These are phyloP conservation scores for Trissolcus basalis DNA, from an alignment of 1,140 invertebrate species.

Conservation along the genomic window DNA sequence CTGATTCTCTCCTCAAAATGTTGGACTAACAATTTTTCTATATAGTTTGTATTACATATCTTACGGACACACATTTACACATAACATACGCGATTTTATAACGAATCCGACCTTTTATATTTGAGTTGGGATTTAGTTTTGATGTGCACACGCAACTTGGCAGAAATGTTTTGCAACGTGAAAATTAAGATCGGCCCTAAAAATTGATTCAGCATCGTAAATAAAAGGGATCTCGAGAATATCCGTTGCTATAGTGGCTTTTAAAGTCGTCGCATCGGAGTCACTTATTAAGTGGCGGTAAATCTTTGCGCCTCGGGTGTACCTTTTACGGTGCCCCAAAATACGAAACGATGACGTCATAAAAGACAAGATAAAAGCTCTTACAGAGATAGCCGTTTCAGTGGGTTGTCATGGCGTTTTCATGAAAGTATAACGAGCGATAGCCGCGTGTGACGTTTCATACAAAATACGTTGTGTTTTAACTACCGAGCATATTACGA, in stretches of 20 bases:
- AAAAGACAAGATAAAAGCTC: neutral
- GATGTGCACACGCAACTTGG: neutral
- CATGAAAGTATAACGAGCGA: neutral
- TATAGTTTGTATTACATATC: too few relatives aligned
- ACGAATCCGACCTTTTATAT: too few relatives aligned
- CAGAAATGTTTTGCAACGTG: conserved; percentile 11
- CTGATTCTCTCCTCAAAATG: too few relatives aligned
- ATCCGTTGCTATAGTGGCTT: conserved; percentile 17
- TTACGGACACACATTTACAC: too few relatives aligned
- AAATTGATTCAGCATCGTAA: conserved; percentile 11
- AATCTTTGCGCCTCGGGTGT: conserved; percentile 15
- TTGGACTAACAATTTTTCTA: too few relatives aligned
- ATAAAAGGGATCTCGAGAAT: conserved; percentile 11
- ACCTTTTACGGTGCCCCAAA: conserved; percentile 10
- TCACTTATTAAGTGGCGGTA: conserved; percentile 33
- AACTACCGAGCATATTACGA: too few relatives aligned
- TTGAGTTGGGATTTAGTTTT: too few relatives aligned
- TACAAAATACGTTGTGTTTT: neutral
- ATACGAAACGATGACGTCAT: conserved; percentile 10
- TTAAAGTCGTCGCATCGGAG: conserved; percentile 23
- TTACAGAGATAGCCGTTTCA: neutral
- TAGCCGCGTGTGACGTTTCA: neutral
- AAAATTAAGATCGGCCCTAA: conserved; percentile 18
- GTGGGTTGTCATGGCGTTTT: neutral
- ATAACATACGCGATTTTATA: too few relatives aligned